Percentiles rank a stretch among this genome's conserved stretches.
These are phyloP conservation scores for Catagonus wagneri DNA, from an alignment of 2,113 vertebrate species.

Conservation along the genomic window DNA sequence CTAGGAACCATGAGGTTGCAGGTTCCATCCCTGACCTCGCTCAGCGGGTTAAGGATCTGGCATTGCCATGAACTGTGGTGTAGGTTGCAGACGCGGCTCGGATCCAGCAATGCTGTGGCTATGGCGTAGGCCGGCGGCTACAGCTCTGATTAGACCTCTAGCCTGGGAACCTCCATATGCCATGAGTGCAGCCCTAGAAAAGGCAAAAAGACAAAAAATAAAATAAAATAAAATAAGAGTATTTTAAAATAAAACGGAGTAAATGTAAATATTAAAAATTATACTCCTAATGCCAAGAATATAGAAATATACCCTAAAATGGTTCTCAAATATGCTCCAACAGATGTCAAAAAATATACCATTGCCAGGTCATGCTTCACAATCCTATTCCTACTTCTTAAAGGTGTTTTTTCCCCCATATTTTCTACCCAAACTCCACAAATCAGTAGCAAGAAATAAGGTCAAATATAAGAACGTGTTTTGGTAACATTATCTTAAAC, in stretches of 20 bases:
- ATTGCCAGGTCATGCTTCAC: constrained; percentile 4
- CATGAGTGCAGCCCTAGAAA: too few species aligned
- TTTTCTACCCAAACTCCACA: constrained; percentile 33
- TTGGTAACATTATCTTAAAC: constrained; percentile 52
- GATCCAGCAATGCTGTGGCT: too few species aligned
- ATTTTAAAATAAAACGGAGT: constrained; percentile 49
- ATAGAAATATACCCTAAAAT: background rate
- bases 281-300: constrained; percentile 33
- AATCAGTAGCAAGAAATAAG: constrained; percentile 30
- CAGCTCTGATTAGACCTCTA: too few species aligned
- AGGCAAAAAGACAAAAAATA: too few species aligned
- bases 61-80: too few species aligned
- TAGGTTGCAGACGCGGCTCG: too few species aligned
- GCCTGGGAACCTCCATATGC: too few species aligned
- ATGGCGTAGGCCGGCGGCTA: too few species aligned
- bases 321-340: background rate
- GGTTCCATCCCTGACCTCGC: too few species aligned
- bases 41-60: too few species aligned
- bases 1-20: too few species aligned
- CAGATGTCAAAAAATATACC: constrained; percentile 38
- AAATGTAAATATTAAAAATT: constrained; percentile 34
- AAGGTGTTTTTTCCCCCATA: background rate
- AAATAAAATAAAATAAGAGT: too few species aligned
- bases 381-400: background rate
- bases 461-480: constrained; percentile 37